phyloP scores from a whole-genome alignment of 2,113 vertebrate genomes.

The Oreamnos americanus region DNA sequence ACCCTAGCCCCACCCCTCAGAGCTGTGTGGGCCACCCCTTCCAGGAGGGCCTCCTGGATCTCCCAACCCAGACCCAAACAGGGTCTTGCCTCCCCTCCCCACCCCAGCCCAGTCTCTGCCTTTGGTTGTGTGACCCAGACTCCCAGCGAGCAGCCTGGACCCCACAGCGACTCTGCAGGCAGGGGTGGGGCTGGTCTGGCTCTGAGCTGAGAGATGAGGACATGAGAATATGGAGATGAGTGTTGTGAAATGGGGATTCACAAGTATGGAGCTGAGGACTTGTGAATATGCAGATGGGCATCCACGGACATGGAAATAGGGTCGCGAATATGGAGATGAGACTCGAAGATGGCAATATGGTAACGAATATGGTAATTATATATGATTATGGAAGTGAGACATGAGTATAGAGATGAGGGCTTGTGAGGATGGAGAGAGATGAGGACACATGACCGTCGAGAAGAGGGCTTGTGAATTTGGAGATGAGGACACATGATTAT shows the following conservation, averaged over 20 bases:
- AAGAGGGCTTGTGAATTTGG: neutral
- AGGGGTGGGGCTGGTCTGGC: neutral
- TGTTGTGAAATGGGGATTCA: neutral
- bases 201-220: neutral
- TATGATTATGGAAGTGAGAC: neutral
- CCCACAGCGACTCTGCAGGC: neutral
- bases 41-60: neutral
- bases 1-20: accelerated
- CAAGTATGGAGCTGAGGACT: neutral
- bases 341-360: neutral
- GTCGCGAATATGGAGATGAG: neutral
- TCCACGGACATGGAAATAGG: no score
- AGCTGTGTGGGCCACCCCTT: neutral
- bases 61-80: neutral
- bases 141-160: neutral
- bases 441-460: neutral
- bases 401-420: neutral
- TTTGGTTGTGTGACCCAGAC: neutral
- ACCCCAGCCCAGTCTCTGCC: neutral
- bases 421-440: neutral
- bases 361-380: neutral
- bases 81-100: neutral
- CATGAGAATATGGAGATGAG: neutral
- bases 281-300: neutral
- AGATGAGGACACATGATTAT: neutral